Conservation (phyloP, 2,888 invertebrate genomes). For the Laothoe populi region DNA sequence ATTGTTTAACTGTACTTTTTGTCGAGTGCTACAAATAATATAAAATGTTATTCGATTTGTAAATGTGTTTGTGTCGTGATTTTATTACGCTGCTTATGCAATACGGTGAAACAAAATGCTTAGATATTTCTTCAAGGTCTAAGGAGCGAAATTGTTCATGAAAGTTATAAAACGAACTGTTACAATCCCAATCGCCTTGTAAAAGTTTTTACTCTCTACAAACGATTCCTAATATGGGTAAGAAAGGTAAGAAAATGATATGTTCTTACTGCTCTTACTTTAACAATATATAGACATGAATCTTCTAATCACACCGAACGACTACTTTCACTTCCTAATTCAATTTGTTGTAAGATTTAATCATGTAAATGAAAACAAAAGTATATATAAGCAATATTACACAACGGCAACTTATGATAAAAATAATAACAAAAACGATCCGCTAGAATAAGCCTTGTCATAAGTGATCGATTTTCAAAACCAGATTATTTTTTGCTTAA, state of each 20-base stretch:
- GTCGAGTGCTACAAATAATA: neutral
- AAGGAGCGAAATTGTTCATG: neutral
- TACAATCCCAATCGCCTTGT: neutral
- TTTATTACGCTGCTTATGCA: neutral
- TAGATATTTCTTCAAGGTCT: neutral
- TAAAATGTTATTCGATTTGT: neutral
- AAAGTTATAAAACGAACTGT: neutral
- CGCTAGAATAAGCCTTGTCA: neutral
- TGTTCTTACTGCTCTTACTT: neutral
- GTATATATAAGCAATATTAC: neutral
- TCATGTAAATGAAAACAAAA: neutral
- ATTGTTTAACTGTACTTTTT: neutral
- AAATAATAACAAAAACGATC: neutral
- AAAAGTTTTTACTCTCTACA: neutral
- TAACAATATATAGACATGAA: neutral
- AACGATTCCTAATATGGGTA: neutral
- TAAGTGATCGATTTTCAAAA: conserved; percentile 16
- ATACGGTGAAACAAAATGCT: neutral
- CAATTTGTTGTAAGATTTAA: conserved; percentile 5
- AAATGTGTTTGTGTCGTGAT: neutral
- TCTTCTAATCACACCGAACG: neutral
- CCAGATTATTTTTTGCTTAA: conserved; percentile 15
- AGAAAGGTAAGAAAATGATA: neutral
- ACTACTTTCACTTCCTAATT: neutral
- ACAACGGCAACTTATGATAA: neutral